Conservation (phyloP, 2,113 vertebrate genomes). For the Polypterus bichir region DNA sequence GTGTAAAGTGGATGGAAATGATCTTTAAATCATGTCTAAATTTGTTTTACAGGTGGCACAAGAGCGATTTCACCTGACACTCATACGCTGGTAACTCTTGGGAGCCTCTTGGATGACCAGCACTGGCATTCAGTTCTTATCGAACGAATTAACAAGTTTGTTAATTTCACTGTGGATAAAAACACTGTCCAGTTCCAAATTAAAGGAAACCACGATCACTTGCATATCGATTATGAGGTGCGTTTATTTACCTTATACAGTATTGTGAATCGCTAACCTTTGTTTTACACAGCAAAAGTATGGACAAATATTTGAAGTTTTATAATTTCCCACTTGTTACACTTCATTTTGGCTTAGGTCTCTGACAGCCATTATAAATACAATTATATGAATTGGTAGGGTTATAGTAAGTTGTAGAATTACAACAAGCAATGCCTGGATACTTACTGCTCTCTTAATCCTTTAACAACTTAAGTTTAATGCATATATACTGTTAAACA, state of each 20-base stretch:
- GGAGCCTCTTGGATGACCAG: conserved; percentile 82
- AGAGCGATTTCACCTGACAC: conserved; percentile 34
- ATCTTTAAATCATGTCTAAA: conserved; percentile 12
- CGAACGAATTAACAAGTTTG: conserved; percentile 56
- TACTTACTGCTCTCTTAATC: no score
- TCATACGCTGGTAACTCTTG: conserved; percentile 48
- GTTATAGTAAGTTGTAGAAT: no score
- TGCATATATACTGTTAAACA: no score
- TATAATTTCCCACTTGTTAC: no score
- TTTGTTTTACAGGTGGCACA: conserved; percentile 45
- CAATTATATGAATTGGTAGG: no score
- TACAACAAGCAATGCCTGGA: no score
- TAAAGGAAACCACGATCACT: conserved; percentile 54
- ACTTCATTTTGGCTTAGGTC: no score
- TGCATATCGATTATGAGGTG: conserved; percentile 73
- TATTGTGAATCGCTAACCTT: neutral
- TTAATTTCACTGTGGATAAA: conserved; percentile 85
- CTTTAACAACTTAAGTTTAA: no score
- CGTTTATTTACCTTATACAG: conserved; percentile 27
- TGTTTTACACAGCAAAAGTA: neutral
- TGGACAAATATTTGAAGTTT: no score
- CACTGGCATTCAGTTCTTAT: conserved; percentile 79
- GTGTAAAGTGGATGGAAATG: no score
- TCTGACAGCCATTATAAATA: no score
- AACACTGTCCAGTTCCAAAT: conserved; percentile 56